Evolutionary conservation across 1,140 invertebrate species (phyloP), one percentile per base, ranked within the genome.

Genomic region (Battus philenor): DNA sequence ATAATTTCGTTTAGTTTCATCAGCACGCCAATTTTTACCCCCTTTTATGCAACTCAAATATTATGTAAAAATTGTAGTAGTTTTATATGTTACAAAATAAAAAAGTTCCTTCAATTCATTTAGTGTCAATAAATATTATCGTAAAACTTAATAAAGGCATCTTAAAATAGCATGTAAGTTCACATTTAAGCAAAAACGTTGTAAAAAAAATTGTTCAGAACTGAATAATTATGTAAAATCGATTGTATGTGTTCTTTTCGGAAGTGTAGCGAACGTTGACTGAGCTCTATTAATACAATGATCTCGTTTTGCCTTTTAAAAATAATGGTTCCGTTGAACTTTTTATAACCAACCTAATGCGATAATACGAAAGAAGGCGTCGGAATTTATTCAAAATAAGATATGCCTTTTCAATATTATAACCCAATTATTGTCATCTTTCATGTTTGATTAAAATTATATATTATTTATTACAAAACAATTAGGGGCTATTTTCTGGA

Each of bases 251-350:
- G 20, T 20, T 39, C 15, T 24, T 44, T 30, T 44, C 31, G 50
- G 38, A 36, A 38, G 44, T 51, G 20, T 32, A 39, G 47, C 55
- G 48, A 56, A 45, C 47, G 49, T 47, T 44, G 43, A 44, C 50
- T 48, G 12, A 45, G 53, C 52, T 44, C 12, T 47, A 41, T 31
- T 27, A 53, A 39, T 44, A 46, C 10, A 38, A 51, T 44, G 45
- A 59, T 63, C 47, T 56, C 26, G 54, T 57, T 64, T 57, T 36
- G 15, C 54, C 52, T 49, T 60, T 51, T 61, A 29, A 49, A 53
- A 27, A 33, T 61, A 51, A 61, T 65, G 54, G 57, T 59, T 50
- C 54, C 49, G 41, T 61, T 61, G 58, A 61, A 54, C 45, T 52
- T 39, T 32, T 39, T 26, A 39, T 12, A 26, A 39, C 30, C 47